A percentile compares a stretch with the other conserved stretches of the same genome.
These are phyloP conservation scores for Tinea semifulvella DNA, from an alignment of 2,888 invertebrate genomes.

Conservation along the genomic window DNA sequence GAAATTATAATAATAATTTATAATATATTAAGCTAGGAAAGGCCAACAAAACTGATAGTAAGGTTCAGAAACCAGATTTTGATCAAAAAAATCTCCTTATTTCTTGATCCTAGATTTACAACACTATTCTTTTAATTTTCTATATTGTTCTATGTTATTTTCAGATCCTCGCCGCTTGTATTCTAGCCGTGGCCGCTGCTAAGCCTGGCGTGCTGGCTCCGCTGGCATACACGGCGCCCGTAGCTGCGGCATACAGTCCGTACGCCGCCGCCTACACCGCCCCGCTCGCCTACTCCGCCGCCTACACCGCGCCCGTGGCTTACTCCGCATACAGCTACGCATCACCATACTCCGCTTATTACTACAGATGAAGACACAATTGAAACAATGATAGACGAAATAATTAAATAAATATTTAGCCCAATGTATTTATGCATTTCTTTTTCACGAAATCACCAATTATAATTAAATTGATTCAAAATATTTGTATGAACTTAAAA, in stretches of 20 bases:
- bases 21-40: too few species aligned
- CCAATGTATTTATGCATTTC: too few species aligned
- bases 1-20: too few species aligned
- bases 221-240: slow-evolving; percentile 36
- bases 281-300: slow-evolving; percentile 33
- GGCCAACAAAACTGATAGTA: too few species aligned
- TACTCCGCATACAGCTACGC: slow-evolving; percentile 33
- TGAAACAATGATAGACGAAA: too few species aligned
- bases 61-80: too few species aligned
- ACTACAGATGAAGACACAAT: slow-evolving; percentile 20
- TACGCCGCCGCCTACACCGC: slow-evolving; percentile 32
- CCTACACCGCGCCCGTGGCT: slow-evolving; percentile 30
- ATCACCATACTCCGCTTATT: slow-evolving; percentile 42
- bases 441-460: too few species aligned
- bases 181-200: slow-evolving; percentile 56
- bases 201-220: slow-evolving; percentile 30
- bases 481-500: too few species aligned
- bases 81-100: too few species aligned
- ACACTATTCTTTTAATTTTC: background rate
- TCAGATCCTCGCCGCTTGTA: slow-evolving; percentile 53
- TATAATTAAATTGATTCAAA: too few species aligned
- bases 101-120: too few species aligned
- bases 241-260: slow-evolving; percentile 36
- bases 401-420: too few species aligned
- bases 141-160: slow-evolving; percentile 19